Base-by-base conservation (phyloP, 2,888 invertebrate genomes). In the Agelastica alni region DNA sequence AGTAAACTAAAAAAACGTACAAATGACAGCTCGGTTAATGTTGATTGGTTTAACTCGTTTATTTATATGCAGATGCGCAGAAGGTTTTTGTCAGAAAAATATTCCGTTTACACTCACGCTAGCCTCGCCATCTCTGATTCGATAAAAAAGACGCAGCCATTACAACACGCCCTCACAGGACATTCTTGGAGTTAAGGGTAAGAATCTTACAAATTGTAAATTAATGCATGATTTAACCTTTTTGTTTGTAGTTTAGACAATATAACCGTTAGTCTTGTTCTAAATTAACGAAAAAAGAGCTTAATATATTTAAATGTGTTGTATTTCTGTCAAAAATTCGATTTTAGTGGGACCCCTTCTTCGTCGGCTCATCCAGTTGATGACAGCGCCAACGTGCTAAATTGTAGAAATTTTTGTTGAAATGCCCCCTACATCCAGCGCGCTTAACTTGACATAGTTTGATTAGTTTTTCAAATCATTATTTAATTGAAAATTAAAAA, bases 361-460 rank as follows among this genome's bases (percentile, higher is more conserved):
- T 64, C 54, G 58, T 62, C 59, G 55, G 41, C 47, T 30, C 53
- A 56, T 60, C 51, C 52, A 72, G 80, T 81, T 83, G 83, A 83
- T 82, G 82, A 80, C 84, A 84, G 84, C 84, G 84, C 84, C 83
- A 81, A 80, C 83, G 77, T 83, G 84, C 83, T 83, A 81, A 83
- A 82, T 83, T 81, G 78, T 76, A 76, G 83, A 81, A 83, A 82
- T 83, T 83, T 83, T 81, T 80, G 80, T 80, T 78, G 80, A 76
- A 82, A 83, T 83, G 84, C 84, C 83, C 83, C 83, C 84, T 84
- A 77, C 75, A 75, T 74, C 72, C 66, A 49, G 65, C 63, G 69
- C 65, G 61, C 67, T 70, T 69, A 75, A 75, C 73, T 72, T 72
- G 58, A 49, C 31, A 51, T n/a, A n/a, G 18, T 51, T 53, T 39